Percentiles rank a stretch among this genome's conserved stretches.
These are phyloP conservation scores for Danio rerio DNA, from an alignment of 2,113 vertebrate species.

Conservation along the genomic window GRCz12tu NC_133182.1:35487001-35487500, in stretches of 20 bases:
- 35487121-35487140: slow-evolving; percentile 12
- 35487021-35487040: slow-evolving; percentile 17
- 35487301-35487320: neutral
- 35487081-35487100: neutral
- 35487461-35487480: too few species aligned
- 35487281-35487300: neutral
- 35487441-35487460: too few species aligned
- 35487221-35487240: neutral
- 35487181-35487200: neutral
- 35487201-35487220: neutral
- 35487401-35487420: neutral
- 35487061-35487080: neutral
- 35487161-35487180: neutral
- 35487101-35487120: slow-evolving; percentile 9
- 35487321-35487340: neutral
- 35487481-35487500: too few species aligned
- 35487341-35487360: neutral
- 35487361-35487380: neutral
- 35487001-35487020: neutral
- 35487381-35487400: neutral
- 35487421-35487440: neutral
- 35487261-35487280: neutral
- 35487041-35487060: slow-evolving; percentile 6
- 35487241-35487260: neutral
- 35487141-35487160: slow-evolving; percentile 9